A percentile compares a stretch with the other conserved stretches of the same genome.
These are phyloP conservation scores for Ashinkailepas kermadecensis DNA, from an alignment of 2,888 invertebrate genomes.

Conservation along the genomic window DNA sequence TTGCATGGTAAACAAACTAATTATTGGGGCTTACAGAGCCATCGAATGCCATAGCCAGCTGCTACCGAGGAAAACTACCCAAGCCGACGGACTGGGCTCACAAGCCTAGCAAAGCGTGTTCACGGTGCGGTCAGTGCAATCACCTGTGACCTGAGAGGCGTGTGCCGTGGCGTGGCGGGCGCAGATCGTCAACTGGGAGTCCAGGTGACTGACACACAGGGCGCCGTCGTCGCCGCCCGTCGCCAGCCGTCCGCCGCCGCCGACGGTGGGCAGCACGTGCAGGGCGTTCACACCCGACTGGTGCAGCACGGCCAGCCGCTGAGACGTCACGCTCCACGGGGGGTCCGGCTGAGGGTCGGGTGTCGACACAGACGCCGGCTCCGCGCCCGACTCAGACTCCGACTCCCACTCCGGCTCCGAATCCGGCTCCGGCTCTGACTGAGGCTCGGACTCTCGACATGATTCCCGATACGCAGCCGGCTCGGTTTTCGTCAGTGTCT, in stretches of 20 bases:
- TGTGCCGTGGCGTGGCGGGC: neutral
- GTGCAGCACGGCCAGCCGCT: neutral
- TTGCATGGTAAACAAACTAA: too few relatives aligned
- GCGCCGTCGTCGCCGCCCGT: slow-evolving; percentile 11
- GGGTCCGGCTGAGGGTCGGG: neutral
- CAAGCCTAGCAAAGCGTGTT: too few relatives aligned
- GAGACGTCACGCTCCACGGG: neutral
- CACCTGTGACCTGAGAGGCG: neutral
- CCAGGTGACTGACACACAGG: neutral
- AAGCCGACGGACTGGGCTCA: too few relatives aligned
- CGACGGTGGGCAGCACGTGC: neutral
- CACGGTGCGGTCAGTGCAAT: neutral
- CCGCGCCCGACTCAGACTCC: neutral
- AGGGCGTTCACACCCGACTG: slow-evolving; percentile 10
- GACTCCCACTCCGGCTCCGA: neutral
- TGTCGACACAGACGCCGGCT: neutral
- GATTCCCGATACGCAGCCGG: neutral
- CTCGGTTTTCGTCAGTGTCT: neutral
- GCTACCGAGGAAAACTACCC: too few relatives aligned
- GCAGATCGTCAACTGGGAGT: too few relatives aligned
- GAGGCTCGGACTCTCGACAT: neutral
- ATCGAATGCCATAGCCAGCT: too few relatives aligned
- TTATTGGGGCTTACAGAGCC: too few relatives aligned
- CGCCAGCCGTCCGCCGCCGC: neutral
- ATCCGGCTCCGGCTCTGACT: neutral